Evolutionary conservation across 2,113 vertebrate genomes (phyloP).

Genomic region (Phyllopteryx taeniolatus): DNA sequence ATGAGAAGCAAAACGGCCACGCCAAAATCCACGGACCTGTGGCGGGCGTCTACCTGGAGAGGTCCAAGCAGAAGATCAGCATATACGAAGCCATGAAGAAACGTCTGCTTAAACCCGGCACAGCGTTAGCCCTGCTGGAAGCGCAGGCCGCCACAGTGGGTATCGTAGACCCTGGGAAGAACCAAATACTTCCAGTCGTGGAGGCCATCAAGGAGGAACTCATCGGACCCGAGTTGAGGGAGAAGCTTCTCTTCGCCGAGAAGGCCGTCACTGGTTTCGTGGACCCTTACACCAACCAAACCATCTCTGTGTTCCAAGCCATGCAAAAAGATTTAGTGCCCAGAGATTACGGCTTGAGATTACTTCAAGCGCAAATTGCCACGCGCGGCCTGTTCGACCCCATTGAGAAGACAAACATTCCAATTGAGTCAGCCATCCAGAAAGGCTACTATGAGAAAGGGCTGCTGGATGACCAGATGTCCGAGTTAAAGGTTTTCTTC

Average conservation of each 20-base stretch:
- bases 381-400: slow-evolving; percentile 86
- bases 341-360: slow-evolving; percentile 83
- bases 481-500: slow-evolving; percentile 86
- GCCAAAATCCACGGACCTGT: slow-evolving; percentile 57
- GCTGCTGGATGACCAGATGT: slow-evolving; percentile 78
- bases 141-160: slow-evolving; percentile 89
- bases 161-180: slow-evolving; percentile 84
- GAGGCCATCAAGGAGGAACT: slow-evolving; percentile 84
- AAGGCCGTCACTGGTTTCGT: slow-evolving; percentile 81
- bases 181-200: slow-evolving; percentile 79
- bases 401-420: slow-evolving; percentile 77
- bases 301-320: slow-evolving; percentile 90
- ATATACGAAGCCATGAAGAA: slow-evolving; percentile 95
- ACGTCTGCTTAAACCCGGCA: slow-evolving; percentile 83
- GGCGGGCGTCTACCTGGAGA: slow-evolving; percentile 83
- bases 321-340: slow-evolving; percentile 90
- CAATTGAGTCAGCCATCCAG: slow-evolving; percentile 82
- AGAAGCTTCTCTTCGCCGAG: slow-evolving; percentile 86
- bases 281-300: slow-evolving; percentile 84
- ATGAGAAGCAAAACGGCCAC: slow-evolving; percentile 31
- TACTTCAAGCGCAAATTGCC: slow-evolving; percentile 87
- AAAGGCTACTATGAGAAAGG: slow-evolving; percentile 86
- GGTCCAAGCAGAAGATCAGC: slow-evolving; percentile 81
- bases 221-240: slow-evolving; percentile 85
- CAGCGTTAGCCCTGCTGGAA: slow-evolving; percentile 86